Evolutionary conservation across 2,888 invertebrate species (phyloP).

Genomic region (Lasius fuliginosus): DNA sequence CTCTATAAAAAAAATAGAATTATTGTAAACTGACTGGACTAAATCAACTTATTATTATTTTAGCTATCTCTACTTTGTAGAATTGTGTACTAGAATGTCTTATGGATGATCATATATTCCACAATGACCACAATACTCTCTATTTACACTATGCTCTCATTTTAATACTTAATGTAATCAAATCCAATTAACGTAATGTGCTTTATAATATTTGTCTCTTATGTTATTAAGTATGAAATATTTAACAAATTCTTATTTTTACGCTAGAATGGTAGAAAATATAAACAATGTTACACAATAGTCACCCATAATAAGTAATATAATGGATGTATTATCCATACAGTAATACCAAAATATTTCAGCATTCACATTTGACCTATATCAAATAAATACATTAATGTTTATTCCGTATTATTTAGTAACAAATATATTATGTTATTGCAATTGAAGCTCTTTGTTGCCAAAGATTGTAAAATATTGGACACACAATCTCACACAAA

Average conservation of each 20-base stretch:
- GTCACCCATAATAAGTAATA: conserved; percentile 35
- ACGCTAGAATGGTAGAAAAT: conserved; percentile 59
- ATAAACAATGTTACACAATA: conserved; percentile 45
- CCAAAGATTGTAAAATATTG: conserved; percentile 16
- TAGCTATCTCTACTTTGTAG: conserved; percentile 5
- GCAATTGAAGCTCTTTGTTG: conserved; percentile 2
- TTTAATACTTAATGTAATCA: conserved; percentile 46
- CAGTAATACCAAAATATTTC: conserved; percentile 51
- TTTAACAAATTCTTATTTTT: conserved; percentile 61
- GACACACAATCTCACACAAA: conserved; percentile 7
- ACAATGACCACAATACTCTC: conserved; percentile 35
- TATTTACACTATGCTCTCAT: conserved; percentile 30
- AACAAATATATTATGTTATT: conserved; percentile 6
- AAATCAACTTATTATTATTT: conserved; percentile 30
- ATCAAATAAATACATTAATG: conserved; percentile 49
- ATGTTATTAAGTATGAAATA: conserved; percentile 68
- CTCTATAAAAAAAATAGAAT: conserved; percentile 43
- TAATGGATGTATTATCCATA: conserved; percentile 36
- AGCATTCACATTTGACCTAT: conserved; percentile 45
- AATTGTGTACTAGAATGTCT: conserved; percentile 23
- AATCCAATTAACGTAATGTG: conserved; percentile 54
- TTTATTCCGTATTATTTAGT: conserved; percentile 2
- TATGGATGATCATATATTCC: conserved; percentile 39
- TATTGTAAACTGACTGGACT: conserved; percentile 26
- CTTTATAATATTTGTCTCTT: conserved; percentile 49